These are phyloP conservation scores for Eledona agricola DNA, from an alignment of 2,888 invertebrate genomes.

Conservation along the genomic window DNA sequence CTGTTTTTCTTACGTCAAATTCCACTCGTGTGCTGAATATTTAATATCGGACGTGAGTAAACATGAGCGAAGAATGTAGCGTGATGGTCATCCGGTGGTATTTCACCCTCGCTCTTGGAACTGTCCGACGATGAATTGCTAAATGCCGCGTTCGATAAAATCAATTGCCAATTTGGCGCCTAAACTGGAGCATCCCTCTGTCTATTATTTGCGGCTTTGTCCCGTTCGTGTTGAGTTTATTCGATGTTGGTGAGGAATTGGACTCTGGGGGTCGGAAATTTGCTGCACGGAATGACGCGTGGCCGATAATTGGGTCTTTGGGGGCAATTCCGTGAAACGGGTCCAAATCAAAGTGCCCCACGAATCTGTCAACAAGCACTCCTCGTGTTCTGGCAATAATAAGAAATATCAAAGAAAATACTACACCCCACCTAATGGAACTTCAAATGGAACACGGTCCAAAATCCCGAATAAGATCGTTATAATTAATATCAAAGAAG, in stretches of 20 bases:
- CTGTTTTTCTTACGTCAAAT: too few species aligned
- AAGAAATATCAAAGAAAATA: too few species aligned
- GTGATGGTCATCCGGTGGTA: constrained; percentile 22
- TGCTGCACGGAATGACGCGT: constrained; percentile 17
- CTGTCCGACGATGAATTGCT: constrained; percentile 27
- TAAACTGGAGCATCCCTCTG: constrained; percentile 21
- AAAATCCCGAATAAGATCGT: too few species aligned
- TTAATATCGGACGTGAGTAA: too few species aligned
- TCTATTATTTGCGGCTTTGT: constrained; percentile 1
- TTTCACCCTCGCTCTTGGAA: constrained; percentile 33
- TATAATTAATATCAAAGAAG: too few species aligned
- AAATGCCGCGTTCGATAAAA: constrained; percentile 27
- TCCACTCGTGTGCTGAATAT: too few species aligned
- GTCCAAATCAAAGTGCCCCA: too few species aligned
- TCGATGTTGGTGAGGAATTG: constrained; percentile 20
- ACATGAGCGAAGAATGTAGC: constrained; percentile 14
- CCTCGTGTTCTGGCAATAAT: too few species aligned
- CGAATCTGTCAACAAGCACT: too few species aligned
- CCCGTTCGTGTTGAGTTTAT: constrained; percentile 1
- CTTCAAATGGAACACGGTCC: too few species aligned
- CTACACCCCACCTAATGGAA: too few species aligned
- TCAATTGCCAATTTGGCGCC: constrained; percentile 31
- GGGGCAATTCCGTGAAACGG: not conserved
- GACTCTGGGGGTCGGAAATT: constrained; percentile 14
- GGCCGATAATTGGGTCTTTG: constrained; percentile 13